A percentile compares a stretch with the other conserved stretches of the same genome.
These are phyloP conservation scores for Drusus annulatus DNA, from an alignment of 1,140 invertebrate species.

Conservation along the genomic window DNA sequence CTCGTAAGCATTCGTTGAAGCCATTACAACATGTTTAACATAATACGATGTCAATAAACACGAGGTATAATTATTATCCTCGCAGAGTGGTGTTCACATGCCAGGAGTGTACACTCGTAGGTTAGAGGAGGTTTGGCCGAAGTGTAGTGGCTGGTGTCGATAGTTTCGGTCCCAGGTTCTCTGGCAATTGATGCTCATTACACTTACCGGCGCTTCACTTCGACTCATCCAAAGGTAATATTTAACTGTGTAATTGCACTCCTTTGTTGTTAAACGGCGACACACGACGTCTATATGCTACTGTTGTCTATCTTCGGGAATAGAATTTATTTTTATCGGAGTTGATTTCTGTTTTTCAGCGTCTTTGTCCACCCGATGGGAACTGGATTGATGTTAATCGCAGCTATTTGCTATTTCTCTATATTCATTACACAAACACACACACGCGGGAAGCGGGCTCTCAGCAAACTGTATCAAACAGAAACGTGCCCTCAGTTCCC, in stretches of 20 bases:
- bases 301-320: conserved; percentile 3
- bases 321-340: not conserved
- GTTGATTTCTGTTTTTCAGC: not conserved
- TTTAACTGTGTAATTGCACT: not conserved
- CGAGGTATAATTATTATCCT: not conserved
- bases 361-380: conserved; percentile 5
- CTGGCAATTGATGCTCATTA: conserved; percentile 19
- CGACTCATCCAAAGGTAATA: not conserved
- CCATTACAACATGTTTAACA: conserved; percentile 18
- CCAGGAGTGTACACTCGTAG: too few species aligned
- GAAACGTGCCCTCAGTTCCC: not conserved
- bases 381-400: conserved; percentile 14
- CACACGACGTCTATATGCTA: too few species aligned
- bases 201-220: not conserved
- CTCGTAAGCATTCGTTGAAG: not conserved
- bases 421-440: too few species aligned
- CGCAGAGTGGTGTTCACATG: not conserved
- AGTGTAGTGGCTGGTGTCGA: not conserved
- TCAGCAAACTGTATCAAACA: not conserved
- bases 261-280: not conserved
- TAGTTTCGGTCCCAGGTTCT: not conserved
- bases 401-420: not conserved
- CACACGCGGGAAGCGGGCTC: not conserved
- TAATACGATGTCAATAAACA: conserved; percentile 29
- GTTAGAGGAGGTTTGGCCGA: too few species aligned